Evolutionary conservation across 2,888 invertebrate genomes (phyloP), one percentile per base, ranked within the genome.

Genomic region (Boloria selene): DNA sequence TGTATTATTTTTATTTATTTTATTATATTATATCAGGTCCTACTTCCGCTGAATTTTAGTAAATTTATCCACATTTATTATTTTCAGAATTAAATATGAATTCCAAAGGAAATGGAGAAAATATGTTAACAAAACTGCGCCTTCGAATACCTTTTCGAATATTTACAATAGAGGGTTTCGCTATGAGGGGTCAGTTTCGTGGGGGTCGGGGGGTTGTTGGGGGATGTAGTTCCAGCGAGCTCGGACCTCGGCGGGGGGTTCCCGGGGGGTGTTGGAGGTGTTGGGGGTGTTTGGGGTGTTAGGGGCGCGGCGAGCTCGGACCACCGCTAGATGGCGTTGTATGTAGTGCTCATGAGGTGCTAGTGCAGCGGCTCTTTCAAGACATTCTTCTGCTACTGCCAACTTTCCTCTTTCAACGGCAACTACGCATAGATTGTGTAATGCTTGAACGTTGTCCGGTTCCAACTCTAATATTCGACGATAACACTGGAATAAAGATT

Each of bases 341-440:
- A 99, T 97, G 92, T 99, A 99, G 76, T 97, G 97, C 84, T 98
- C 98, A 68, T 94, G 93, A 0, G 98, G 98, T 0, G 98, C 98
- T 26, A 98, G 90, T 6, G 93, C 92, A 61, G 96, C 96, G 1
- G 97, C 98, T 58, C 95, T 94, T 58, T 95, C 93, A 17, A 99
- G 93, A 82, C 99, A 99, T 61, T 95, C 93, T 74, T 97, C 97
- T 0, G 98, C 99, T 62, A 94, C 93, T n/a, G 95, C 93, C 38
- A 99, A 93, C 77, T 96, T 95, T 13, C 98, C 98, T 47, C 97
- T 94, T 85, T 99, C 98, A 6, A 99, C 98, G 75, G 96, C 96
- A 0, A 99, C 98, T 7, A 99, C 99, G 87, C 99, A 99, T 26
- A 99, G 93, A 88, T 99, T 99, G 92, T 99, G 99, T 52, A 97